phyloP scores from a whole-genome alignment of 2,888 invertebrate species.

The Selenia dentaria region DNA sequence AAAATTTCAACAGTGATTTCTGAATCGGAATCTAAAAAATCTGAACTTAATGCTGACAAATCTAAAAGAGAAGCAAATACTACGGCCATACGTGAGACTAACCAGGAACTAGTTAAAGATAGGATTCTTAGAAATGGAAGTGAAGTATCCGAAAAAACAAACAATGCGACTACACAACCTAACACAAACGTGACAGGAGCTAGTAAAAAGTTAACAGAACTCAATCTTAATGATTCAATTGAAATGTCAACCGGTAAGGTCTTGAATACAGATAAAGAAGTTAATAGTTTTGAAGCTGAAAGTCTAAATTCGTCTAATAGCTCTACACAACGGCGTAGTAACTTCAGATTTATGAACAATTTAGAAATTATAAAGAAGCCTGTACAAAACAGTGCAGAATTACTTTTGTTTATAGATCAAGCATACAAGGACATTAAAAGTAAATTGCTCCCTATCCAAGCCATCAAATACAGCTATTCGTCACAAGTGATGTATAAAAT shows the following conservation, averaged over 20 bases:
- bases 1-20: not conserved
- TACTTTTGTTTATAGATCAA: slow-evolving; percentile 4
- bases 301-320: not conserved
- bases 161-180: too few relatives aligned
- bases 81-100: not conserved
- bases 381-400: not conserved
- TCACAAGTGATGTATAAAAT: slow-evolving; percentile 38
- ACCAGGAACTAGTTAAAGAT: not conserved
- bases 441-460: slow-evolving; percentile 4
- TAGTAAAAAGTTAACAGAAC: too few relatives aligned
- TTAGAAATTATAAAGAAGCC: not conserved
- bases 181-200: too few relatives aligned
- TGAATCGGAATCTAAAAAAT: not conserved
- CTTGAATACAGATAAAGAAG: too few relatives aligned
- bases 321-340: not conserved
- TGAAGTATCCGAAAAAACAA: too few relatives aligned
- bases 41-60: not conserved
- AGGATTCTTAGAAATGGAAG: too few relatives aligned
- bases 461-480: slow-evolving; percentile 30
- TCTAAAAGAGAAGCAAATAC: slow-evolving; percentile 1
- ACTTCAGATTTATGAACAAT: not conserved
- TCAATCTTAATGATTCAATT: too few relatives aligned
- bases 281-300: too few relatives aligned
- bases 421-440: slow-evolving; percentile 3
- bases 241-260: too few relatives aligned